Evolutionary conservation across 2,888 invertebrate genomes (phyloP).

Genomic region (Scrobipalpa costella): DNA sequence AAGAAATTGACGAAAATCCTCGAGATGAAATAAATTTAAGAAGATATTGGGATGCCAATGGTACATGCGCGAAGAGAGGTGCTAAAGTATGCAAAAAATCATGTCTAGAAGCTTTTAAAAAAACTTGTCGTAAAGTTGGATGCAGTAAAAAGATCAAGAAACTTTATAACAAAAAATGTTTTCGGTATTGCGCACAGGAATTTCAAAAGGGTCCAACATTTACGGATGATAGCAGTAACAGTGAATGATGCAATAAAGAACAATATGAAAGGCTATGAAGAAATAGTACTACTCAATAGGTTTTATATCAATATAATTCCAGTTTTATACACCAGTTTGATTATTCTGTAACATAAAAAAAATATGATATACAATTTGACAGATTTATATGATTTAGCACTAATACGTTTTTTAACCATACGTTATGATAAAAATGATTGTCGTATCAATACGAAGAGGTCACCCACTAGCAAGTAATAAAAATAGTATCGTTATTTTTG

Average conservation of each 20-base stretch:
- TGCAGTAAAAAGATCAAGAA: neutral
- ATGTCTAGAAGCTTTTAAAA: constrained; percentile 41
- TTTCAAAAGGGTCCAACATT: constrained; percentile 14
- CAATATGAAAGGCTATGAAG: neutral
- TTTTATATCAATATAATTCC: too few relatives aligned
- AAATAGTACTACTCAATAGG: too few relatives aligned
- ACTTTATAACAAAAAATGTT: constrained; percentile 6
- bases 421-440: too few relatives aligned
- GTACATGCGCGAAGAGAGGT: constrained; percentile 30
- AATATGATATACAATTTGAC: too few relatives aligned
- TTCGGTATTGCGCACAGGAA: neutral
- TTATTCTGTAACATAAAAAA: too few relatives aligned
- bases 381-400: too few relatives aligned
- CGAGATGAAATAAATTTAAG: constrained; percentile 21
- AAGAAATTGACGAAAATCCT: neutral
- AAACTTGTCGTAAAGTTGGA: constrained; percentile 1
- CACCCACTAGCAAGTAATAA: too few relatives aligned
- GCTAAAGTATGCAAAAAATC: constrained; percentile 44
- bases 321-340: too few relatives aligned
- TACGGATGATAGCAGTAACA: constrained; percentile 13
- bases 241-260: neutral
- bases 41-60: constrained; percentile 29
- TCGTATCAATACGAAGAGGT: too few relatives aligned
- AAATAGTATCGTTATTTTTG: too few relatives aligned
- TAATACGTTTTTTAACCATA: too few relatives aligned